Evolutionary conservation across 2,113 vertebrate genomes (phyloP).

Genomic region (Coregonus clupeaformis): DNA sequence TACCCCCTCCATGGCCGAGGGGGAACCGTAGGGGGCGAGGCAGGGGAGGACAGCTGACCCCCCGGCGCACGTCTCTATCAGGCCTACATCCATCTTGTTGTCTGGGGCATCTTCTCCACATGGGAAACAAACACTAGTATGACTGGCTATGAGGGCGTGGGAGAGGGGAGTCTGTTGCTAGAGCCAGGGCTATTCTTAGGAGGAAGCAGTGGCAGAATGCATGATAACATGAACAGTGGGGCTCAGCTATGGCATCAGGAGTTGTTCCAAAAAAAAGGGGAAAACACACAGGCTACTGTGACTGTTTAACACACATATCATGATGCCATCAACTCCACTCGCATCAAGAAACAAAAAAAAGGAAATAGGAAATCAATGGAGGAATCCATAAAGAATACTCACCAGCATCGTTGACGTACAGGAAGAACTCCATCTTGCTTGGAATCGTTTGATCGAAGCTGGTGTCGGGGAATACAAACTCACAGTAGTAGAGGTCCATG

Average conservation of each 20-base stretch:
- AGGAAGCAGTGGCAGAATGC: constrained; percentile 11
- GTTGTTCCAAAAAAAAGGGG: not conserved
- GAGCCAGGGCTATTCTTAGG: not conserved
- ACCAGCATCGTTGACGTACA: constrained; percentile 57
- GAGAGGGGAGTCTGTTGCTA: not conserved
- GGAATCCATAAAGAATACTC: constrained; percentile 33
- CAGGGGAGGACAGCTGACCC: constrained; percentile 61
- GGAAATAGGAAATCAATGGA: no score
- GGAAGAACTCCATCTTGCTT: constrained; percentile 51
- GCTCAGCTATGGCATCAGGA: not conserved
- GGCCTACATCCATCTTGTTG: constrained; percentile 14
- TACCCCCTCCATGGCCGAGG: constrained; percentile 50
- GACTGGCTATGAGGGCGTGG: not conserved
- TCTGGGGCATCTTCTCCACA: constrained; percentile 48
- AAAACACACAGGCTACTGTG: no score
- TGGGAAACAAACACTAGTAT: constrained; percentile 17
- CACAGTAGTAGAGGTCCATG: constrained; percentile 67
- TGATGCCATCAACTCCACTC: no score
- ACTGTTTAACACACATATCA: no score
- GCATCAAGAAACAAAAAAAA: no score
- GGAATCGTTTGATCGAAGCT: not conserved
- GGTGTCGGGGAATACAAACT: constrained; percentile 33
- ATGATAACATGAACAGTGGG: no score
- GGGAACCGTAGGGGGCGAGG: not conserved
- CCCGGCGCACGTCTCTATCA: constrained; percentile 51